A percentile compares a stretch with the other conserved stretches of the same genome.
Evolutionary conservation across 2,888 invertebrate genomes (phyloP).

Genomic region (Drosophila kanekoi): DNA sequence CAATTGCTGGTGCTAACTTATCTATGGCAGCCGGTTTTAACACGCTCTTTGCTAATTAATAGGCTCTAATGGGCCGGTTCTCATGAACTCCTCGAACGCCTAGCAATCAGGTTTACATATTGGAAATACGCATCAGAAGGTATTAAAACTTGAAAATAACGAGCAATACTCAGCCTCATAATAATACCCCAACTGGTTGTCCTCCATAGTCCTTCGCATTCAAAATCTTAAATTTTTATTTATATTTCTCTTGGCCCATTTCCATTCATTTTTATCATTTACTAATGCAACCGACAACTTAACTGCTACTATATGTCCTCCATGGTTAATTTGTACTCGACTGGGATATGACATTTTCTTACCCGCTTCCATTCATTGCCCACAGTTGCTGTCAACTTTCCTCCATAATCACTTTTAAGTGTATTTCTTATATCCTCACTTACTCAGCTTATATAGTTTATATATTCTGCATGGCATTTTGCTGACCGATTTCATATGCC

Average conservation of each 20-base stretch:
- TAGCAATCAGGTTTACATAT: slow-evolving; percentile 43
- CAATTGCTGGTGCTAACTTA: slow-evolving; percentile 36
- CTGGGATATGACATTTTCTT: too few species aligned
- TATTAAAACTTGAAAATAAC: slow-evolving; percentile 15
- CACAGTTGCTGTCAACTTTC: too few species aligned
- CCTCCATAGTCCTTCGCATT: not conserved
- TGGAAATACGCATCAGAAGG: slow-evolving; percentile 13
- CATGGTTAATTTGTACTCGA: too few species aligned
- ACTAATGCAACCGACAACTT: not conserved
- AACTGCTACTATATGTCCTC: too few species aligned
- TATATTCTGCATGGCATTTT: too few species aligned
- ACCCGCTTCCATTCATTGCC: too few species aligned
- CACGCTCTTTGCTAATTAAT: slow-evolving; percentile 74
- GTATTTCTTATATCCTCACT: too few species aligned
- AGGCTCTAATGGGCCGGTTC: slow-evolving; percentile 63
- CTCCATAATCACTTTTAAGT: too few species aligned
- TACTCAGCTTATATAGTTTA: too few species aligned
- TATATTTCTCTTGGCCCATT: not conserved
- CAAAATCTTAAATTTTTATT: not conserved
- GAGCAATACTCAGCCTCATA: not conserved
- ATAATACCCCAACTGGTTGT: too few species aligned
- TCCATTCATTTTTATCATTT: not conserved
- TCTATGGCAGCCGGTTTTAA: slow-evolving; percentile 72
- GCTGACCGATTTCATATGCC: too few species aligned
- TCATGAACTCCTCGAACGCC: slow-evolving; percentile 22